These are phyloP conservation scores for Leptobrachium leishanense DNA, from an alignment of 2,113 vertebrate genomes.

Conservation along the genomic window DNA sequence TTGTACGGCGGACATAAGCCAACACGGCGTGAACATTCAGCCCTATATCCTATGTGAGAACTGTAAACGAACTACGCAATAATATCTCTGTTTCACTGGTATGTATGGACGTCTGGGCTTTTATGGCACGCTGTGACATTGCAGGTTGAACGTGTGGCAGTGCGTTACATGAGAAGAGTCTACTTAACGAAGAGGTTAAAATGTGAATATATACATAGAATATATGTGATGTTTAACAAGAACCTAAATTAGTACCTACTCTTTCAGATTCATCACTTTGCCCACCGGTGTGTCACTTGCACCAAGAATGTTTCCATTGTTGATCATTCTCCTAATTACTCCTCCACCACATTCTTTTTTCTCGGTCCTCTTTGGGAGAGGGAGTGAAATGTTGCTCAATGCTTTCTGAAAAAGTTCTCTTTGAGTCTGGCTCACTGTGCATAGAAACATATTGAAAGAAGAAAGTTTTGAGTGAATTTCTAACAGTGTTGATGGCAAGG, in stretches of 20 bases:
- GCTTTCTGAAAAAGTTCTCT: slow-evolving; percentile 47
- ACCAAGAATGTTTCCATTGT: slow-evolving; percentile 3
- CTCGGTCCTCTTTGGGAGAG: slow-evolving; percentile 26
- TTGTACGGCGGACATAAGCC: too few relatives aligned
- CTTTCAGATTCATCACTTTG: slow-evolving; percentile 6
- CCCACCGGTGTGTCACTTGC: neutral
- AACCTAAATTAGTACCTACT: slow-evolving; percentile 10
- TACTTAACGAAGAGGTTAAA: too few relatives aligned
- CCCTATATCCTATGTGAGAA: too few relatives aligned
- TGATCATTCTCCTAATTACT: neutral
- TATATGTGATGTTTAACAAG: too few relatives aligned
- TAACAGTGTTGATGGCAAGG: neutral
- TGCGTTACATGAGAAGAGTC: too few relatives aligned
- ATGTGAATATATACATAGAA: too few relatives aligned
- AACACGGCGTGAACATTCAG: too few relatives aligned
- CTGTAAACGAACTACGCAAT: too few relatives aligned
- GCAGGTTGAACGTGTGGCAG: too few relatives aligned
- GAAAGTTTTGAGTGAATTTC: neutral
- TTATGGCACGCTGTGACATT: too few relatives aligned
- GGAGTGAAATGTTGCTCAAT: slow-evolving; percentile 34
- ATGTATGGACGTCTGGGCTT: too few relatives aligned
- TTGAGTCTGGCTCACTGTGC: slow-evolving; percentile 51
- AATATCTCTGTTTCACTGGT: too few relatives aligned
- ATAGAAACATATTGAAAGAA: neutral
- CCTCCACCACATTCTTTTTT: neutral